Percentiles rank a stretch among this genome's conserved stretches.
phyloP scores from a whole-genome alignment of 2,888 invertebrate genomes.

The Heteromurus nitidus region DNA sequence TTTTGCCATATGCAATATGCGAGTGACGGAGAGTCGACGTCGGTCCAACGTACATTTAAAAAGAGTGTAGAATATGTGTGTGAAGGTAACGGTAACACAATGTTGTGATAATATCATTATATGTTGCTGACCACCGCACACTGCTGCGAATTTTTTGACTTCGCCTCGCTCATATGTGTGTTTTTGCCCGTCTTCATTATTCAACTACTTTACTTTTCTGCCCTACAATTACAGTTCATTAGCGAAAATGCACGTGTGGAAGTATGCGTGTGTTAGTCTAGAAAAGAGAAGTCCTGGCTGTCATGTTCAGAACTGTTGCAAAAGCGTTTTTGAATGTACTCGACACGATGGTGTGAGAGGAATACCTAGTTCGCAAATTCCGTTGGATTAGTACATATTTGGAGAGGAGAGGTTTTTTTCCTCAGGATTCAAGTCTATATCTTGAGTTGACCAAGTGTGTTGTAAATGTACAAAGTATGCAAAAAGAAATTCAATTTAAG shows the following conservation, averaged over 20 bases:
- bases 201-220: background rate
- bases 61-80: background rate
- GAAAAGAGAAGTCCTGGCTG: background rate
- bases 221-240: conserved; percentile 40
- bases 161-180: background rate
- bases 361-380: conserved; percentile 34
- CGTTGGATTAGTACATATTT: background rate
- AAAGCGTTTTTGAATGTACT: conserved; percentile 8
- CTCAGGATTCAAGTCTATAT: too few species aligned
- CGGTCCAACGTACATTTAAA: too few species aligned
- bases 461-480: background rate
- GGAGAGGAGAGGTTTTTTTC: background rate
- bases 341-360: conserved; percentile 18
- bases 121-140: conserved; percentile 22
- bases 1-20: too few species aligned
- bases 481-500: conserved; percentile 6
- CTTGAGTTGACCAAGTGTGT: background rate
- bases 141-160: background rate
- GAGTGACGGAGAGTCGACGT: too few species aligned
- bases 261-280: background rate
- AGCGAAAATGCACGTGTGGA: conserved; percentile 14
- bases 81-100: conserved; percentile 33
- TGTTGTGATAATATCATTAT: conserved; percentile 37
- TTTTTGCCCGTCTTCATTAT: conserved; percentile 11
- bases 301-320: background rate